Conservation (phyloP, 64 coral and sea anemone genomes). For the Pocillopora verrucosa region DNA sequence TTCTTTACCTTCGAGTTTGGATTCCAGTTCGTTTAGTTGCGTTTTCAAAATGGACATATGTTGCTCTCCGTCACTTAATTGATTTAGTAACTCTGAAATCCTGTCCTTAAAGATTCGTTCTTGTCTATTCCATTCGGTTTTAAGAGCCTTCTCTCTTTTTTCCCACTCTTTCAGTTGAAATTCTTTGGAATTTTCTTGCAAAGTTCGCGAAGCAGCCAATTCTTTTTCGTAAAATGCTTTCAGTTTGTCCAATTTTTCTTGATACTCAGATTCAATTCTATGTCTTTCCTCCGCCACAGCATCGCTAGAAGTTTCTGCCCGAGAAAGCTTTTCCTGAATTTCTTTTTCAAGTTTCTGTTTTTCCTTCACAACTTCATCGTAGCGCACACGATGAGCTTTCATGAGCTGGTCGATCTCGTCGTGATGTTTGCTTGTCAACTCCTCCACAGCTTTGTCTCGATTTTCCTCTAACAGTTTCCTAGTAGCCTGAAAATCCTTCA, state of each 20-base stretch:
- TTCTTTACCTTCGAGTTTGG: conserved; percentile 31
- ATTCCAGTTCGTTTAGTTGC: conserved; percentile 63
- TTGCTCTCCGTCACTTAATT: conserved; percentile 63
- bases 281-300: conserved; percentile 59
- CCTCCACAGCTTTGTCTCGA: conserved; percentile 74
- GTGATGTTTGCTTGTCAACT: conserved; percentile 83
- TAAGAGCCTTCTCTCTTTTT: conserved; percentile 57
- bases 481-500: conserved; percentile 81
- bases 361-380: conserved; percentile 92
- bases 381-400: conserved; percentile 95
- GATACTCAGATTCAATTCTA: conserved; percentile 79
- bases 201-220: conserved; percentile 51
- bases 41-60: conserved; percentile 64
- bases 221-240: conserved; percentile 94
- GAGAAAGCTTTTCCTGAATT: conserved; percentile 67
- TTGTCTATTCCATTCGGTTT: conserved; percentile 69
- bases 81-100: conserved; percentile 80
- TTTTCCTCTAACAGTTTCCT: conserved; percentile 81
- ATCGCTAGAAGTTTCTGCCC: conserved; percentile 48
- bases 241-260: conserved; percentile 88
- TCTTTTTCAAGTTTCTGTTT: conserved; percentile 92
- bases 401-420: conserved; percentile 92
- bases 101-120: conserved; percentile 88
- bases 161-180: conserved; percentile 68
- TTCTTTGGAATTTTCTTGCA: conserved; percentile 52